These are phyloP conservation scores for Orientallactaga sibirica DNA, from an alignment of 2,797 vertebrate species.

Conservation along the genomic window DNA sequence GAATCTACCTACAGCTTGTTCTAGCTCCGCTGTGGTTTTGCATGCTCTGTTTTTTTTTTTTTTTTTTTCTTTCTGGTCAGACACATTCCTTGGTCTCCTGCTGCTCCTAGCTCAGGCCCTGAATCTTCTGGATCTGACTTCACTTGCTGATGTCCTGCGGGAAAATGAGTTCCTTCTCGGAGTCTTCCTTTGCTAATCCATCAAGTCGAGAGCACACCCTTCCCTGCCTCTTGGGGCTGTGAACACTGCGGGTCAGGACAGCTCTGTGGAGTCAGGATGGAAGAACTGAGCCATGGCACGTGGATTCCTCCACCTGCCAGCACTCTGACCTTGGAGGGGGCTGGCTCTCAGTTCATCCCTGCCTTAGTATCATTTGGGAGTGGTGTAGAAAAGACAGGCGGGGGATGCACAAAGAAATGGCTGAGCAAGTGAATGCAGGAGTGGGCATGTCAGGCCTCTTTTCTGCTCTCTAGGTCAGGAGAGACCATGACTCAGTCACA, in stretches of 20 bases:
- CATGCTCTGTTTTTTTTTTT: not conserved
- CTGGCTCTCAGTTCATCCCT: not conserved
- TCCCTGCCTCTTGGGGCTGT: not conserved
- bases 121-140: not conserved
- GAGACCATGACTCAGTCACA: not conserved
- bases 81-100: not conserved
- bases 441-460: not conserved
- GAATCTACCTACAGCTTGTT: accelerated
- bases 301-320: not conserved
- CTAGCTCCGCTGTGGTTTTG: not conserved
- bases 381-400: not conserved
- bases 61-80: not conserved
- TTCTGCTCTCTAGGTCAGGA: not conserved
- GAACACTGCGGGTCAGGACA: not conserved
- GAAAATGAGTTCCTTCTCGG: not conserved
- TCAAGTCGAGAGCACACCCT: not conserved
- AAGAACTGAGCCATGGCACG: not conserved
- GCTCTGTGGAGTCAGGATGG: not conserved
- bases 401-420: not conserved
- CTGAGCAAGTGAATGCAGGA: not conserved
- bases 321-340: not conserved
- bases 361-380: not conserved
- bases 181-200: conserved; percentile 12
- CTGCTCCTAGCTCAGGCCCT: not conserved
- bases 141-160: not conserved